Conservation (phyloP, 1,140 invertebrate genomes). For the Drosophila pectinifera region DNA sequence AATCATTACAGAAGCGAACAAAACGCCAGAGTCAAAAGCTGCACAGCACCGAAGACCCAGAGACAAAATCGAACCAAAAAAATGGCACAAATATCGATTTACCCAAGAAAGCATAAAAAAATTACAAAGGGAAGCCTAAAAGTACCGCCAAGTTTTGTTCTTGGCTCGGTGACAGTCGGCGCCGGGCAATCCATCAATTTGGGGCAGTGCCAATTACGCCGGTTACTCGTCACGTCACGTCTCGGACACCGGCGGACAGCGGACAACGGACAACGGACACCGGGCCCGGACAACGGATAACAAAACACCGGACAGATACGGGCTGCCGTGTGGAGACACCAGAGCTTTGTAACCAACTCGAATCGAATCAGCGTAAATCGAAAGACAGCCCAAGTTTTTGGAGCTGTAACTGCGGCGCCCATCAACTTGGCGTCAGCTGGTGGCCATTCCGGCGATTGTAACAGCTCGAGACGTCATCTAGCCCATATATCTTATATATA, state of each 20-base stretch:
- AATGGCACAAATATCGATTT: slow-evolving; percentile 80
- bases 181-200: slow-evolving; percentile 77
- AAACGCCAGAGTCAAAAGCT: slow-evolving; percentile 61
- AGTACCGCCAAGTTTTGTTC: slow-evolving; percentile 62
- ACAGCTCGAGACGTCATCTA: slow-evolving; percentile 27
- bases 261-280: slow-evolving; percentile 14
- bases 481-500: slow-evolving; percentile 52
- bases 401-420: slow-evolving; percentile 28
- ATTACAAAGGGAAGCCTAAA: slow-evolving; percentile 61
- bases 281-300: slow-evolving; percentile 10
- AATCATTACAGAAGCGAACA: slow-evolving; percentile 67
- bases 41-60: slow-evolving; percentile 31
- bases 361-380: slow-evolving; percentile 37
- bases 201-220: slow-evolving; percentile 72
- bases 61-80: slow-evolving; percentile 35
- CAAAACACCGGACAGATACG: slow-evolving; percentile 35
- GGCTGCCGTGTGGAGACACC: slow-evolving; percentile 43
- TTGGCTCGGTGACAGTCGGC: slow-evolving; percentile 69
- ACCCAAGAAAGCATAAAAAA: slow-evolving; percentile 50
- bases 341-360: slow-evolving; percentile 39
- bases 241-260: slow-evolving; percentile 33
- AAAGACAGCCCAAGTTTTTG: slow-evolving; percentile 28
- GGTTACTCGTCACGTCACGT: slow-evolving; percentile 74
- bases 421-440: slow-evolving; percentile 42
- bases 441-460: slow-evolving; percentile 10